Evolutionary conservation across 2,888 invertebrate species (phyloP), one percentile per base, ranked within the genome.

Genomic region (Galeopsomyia nigrocyanea): DNA sequence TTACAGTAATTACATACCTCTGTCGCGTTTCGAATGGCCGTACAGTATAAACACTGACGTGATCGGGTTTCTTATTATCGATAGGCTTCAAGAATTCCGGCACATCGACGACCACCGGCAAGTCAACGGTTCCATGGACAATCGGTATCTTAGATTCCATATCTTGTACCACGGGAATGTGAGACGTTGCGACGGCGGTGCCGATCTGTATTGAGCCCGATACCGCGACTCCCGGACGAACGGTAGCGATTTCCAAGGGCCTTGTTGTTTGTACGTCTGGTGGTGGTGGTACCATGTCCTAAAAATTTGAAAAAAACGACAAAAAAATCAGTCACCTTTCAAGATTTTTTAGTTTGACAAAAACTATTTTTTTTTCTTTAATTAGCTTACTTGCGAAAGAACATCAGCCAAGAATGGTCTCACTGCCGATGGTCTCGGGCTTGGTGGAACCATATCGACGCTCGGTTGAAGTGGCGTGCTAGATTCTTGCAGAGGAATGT

Each of bases 261-360:
- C 71, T 55, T 13, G 64, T 63, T 13, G 73, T 68, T 22, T 68
- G 66, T 16, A 68, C 17, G 39, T 74, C 71, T 16, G 80, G 78
- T 7, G 84, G 82, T 14, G 86, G 84, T 62, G 86, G 86, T 31
- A 86, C 79, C 84, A 86, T 85, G 46, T 86, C 86, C 85, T 85
- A 60, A 6, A 68, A 61, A 67, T 51, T 56, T n/a, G n/a, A n/a
- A n/a, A n/a, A 47, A n/a, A 60, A 47, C 6, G n/a, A 65, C 6
- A 51, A 49, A n/a, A n/a, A 50, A 19, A 60, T 5, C 7, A 39
- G 2, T 39, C 10, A 39, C 7, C 7, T 13, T 50, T 51, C 19
- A 26, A n/a, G 17, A 55, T 56, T 22, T 49, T 26, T n/a, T 19
- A n/a, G n/a, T n/a, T n/a, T n/a, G n/a, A n/a, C 60, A 26, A 39